Percentiles rank a stretch among this genome's conserved stretches.
Evolutionary conservation across 2,113 vertebrate genomes (phyloP).

Genomic region (Charadrius vociferus): DNA sequence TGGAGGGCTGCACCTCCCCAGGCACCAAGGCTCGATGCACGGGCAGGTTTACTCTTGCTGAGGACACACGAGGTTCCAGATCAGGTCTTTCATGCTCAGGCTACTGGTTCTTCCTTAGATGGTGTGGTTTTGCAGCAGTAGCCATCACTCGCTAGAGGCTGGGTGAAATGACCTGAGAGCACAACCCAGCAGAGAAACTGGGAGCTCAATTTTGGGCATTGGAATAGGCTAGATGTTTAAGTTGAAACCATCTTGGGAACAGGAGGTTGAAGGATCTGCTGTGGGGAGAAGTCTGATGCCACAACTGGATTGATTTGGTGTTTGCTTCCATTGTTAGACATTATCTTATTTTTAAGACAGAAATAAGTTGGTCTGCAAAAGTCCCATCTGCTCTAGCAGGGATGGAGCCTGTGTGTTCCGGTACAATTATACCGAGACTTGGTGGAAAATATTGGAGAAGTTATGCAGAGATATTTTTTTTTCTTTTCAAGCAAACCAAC

Average conservation of each 20-base stretch:
- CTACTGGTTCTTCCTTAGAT: background rate
- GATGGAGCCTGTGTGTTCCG: background rate
- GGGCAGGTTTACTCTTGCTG: background rate
- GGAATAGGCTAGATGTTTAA: background rate
- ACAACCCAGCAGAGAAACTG: background rate
- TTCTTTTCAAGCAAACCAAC: background rate
- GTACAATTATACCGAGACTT: background rate
- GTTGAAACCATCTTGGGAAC: background rate
- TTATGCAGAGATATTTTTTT: background rate
- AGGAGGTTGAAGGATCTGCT: background rate
- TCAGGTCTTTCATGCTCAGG: background rate
- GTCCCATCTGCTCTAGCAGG: background rate
- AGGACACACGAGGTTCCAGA: background rate
- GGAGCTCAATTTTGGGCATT: background rate
- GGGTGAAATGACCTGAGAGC: background rate
- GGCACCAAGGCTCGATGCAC: background rate
- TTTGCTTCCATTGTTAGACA: background rate
- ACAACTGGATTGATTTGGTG: background rate
- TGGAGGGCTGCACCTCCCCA: background rate
- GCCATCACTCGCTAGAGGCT: background rate
- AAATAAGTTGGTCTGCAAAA: background rate
- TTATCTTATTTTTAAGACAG: background rate
- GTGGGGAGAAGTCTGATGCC: background rate
- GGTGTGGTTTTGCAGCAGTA: background rate
- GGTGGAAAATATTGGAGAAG: constrained; percentile 16